Evolutionary conservation across 2,888 invertebrate species (phyloP).

Genomic region (Gerosis bhagava): DNA sequence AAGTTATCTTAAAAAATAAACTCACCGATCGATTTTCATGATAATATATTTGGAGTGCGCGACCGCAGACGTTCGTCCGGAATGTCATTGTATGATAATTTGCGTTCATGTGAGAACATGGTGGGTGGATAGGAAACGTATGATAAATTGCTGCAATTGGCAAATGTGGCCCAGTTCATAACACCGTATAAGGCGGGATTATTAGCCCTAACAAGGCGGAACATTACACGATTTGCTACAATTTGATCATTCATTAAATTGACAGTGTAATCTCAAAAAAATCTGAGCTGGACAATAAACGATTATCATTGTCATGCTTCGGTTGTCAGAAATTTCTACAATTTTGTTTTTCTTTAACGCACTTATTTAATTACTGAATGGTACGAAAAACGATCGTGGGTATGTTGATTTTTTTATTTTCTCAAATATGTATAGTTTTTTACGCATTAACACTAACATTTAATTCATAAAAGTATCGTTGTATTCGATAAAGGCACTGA

Average conservation of each 20-base stretch:
- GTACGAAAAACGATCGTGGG: too few species aligned
- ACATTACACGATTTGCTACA: conserved; percentile 7
- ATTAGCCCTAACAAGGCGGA: conserved; percentile 12
- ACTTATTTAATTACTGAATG: too few species aligned
- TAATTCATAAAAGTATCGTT: not conserved
- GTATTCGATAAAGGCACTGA: too few species aligned
- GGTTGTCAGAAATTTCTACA: not conserved
- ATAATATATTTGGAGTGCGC: conserved; percentile 16
- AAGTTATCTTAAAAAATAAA: too few species aligned
- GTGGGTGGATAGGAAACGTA: conserved; percentile 20
- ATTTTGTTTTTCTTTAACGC: too few species aligned
- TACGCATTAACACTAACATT: too few species aligned
- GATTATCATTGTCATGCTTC: not conserved
- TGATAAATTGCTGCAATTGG: conserved; percentile 10
- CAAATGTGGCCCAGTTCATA: conserved; percentile 9
- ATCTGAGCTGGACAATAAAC: too few species aligned
- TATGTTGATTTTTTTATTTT: too few species aligned
- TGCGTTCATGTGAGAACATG: conserved; percentile 15
- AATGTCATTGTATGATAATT: conserved; percentile 57
- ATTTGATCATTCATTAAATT: conserved; percentile 3
- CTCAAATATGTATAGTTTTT: too few species aligned
- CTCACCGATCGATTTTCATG: conserved; percentile 28
- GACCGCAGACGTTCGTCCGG: conserved; percentile 31
- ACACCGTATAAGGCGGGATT: not conserved
- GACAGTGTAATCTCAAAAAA: too few species aligned